Base-by-base conservation (phyloP, 2,797 vertebrate species). In the Graptemys geographica region DNA sequence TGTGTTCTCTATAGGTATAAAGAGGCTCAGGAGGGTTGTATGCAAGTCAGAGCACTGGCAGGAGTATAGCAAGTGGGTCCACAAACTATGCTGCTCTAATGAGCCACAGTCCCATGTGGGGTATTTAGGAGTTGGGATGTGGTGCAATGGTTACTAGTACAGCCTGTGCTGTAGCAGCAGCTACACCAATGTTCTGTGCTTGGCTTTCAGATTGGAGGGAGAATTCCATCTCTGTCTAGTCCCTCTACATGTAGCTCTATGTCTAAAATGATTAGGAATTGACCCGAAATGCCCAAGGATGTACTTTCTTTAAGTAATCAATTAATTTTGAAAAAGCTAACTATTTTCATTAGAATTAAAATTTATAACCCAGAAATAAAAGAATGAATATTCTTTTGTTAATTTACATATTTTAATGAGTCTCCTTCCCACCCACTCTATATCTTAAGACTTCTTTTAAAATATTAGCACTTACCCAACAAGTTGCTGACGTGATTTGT, bases 391-490 rank as follows among this genome's bases (percentile, higher is more conserved):
- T 62, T 62, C 23, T 27, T 72, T 41, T 19, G 72, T 82, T 83
- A 89, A 65, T 78, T 89, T 82, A 76, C 1, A 2, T 78, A 72
- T n/a, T 80, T 5, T 33, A 83, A 88, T 12, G 86, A 94, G 86
- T 86, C 19, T 86, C 31, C 31, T 47, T 93, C 76, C 18, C 51
- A 4, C 1, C 25, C 88, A 31, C 44, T 81, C 79, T 90, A 27
- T 12, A 33, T 41, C 25, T 55, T 5, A 84, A 78, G 11, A 27
- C 53, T 33, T 44, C 7, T 52, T 79, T 90, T 11, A 3, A 13
- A 90, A 47, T 72, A 23, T 37, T 72, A 41, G 21, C 19, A 18
- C 37, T 72, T 37, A 72, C n/a, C 33, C n/a, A 59, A 5, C 2
- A 2, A 41, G 69, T 23, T 49, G 3, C 3, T 89, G 16, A 65